Evolutionary conservation across 2,888 invertebrate species (phyloP).

Genomic region (Athripsodes cinereus): DNA sequence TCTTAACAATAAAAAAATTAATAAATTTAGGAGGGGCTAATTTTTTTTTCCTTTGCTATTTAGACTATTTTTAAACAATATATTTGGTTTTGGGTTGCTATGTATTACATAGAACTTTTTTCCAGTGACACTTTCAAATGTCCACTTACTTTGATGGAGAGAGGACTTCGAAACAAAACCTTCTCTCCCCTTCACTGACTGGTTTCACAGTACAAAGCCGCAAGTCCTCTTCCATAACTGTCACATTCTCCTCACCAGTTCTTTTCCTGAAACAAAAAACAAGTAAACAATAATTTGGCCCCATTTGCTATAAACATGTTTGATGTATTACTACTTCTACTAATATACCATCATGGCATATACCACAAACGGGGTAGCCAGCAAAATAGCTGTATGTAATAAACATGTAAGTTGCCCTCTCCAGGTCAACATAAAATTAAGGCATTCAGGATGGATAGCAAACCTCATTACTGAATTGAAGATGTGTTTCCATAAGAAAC

Average conservation of each 20-base stretch:
- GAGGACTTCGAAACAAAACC: conserved; percentile 94
- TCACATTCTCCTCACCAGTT: conserved; percentile 76
- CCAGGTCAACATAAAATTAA: no score
- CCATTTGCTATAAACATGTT: no score
- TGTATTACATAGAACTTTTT: no score
- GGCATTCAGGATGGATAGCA: no score
- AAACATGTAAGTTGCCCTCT: no score
- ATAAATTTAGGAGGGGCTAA: not conserved
- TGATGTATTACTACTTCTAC: no score
- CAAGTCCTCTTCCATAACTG: conserved; percentile 96
- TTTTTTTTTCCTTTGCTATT: not conserved
- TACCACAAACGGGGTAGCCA: no score
- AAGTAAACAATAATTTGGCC: no score
- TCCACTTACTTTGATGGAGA: conserved; percentile 80
- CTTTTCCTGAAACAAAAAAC: conserved; percentile 52
- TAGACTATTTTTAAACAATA: not conserved
- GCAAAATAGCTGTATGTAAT: no score
- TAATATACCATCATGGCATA: no score
- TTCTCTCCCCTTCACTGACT: conserved; percentile 79
- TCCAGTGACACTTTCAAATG: not conserved
- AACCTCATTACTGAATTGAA: no score
- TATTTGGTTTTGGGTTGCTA: not conserved
- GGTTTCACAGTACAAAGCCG: conserved; percentile 87
- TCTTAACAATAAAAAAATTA: not conserved
- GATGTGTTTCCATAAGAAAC: no score